Evolutionary conservation across 1,140 invertebrate genomes (phyloP).

Genomic region (Plodia interpunctella): DNA sequence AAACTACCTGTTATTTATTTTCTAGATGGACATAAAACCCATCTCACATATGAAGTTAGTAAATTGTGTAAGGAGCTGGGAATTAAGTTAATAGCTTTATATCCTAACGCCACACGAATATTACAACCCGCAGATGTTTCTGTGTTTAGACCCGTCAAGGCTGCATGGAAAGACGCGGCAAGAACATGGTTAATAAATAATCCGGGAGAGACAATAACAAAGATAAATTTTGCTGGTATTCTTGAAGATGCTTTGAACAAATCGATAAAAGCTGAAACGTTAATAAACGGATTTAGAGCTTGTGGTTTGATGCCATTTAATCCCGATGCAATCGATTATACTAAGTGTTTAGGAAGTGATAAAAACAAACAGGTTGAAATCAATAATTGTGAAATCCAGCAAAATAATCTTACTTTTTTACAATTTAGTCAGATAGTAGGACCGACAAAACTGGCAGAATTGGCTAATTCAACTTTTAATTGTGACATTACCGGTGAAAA

Average conservation of each 20-base stretch:
- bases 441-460: no score
- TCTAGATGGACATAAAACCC: slow-evolving; percentile 51
- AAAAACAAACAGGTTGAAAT: no score
- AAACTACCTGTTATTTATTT: slow-evolving; percentile 35
- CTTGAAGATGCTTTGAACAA: slow-evolving; percentile 23
- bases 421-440: no score
- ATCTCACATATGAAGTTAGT: slow-evolving; percentile 38
- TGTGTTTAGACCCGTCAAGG: slow-evolving; percentile 25
- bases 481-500: no score
- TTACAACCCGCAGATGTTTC: slow-evolving; percentile 62
- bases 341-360: slow-evolving; percentile 9
- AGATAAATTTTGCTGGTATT: slow-evolving; percentile 26
- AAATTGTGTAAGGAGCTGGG: slow-evolving; percentile 42
- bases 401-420: no score
- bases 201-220: slow-evolving; percentile 12
- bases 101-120: slow-evolving; percentile 64
- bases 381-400: no score
- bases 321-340: slow-evolving; percentile 10
- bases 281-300: slow-evolving; percentile 15
- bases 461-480: no score
- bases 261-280: slow-evolving; percentile 20
- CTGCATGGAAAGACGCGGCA: slow-evolving; percentile 21
- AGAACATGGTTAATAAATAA: slow-evolving; percentile 14
- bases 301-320: slow-evolving; percentile 13
- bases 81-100: slow-evolving; percentile 43